Percentiles rank a stretch among this genome's conserved stretches.
Conservation (phyloP, 2,888 invertebrate species). For the Stramonita haemastoma region DNA sequence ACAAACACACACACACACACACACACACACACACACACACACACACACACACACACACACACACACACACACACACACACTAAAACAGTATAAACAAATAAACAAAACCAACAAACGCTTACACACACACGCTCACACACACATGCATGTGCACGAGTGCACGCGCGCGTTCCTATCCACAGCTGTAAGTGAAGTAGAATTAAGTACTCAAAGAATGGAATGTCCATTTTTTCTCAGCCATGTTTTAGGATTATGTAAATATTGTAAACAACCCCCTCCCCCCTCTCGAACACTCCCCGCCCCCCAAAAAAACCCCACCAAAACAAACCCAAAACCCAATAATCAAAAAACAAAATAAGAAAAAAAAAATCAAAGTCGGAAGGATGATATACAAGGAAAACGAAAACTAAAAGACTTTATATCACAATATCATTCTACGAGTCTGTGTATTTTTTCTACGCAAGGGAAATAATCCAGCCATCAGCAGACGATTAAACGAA, state of each 20-base stretch:
- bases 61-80: background rate
- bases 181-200: no score
- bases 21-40: conserved; percentile 11
- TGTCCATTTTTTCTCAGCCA: background rate
- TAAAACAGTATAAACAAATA: background rate
- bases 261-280: background rate
- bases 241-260: background rate
- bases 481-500: background rate
- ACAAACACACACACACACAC: conserved; percentile 10
- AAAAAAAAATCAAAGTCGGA: background rate
- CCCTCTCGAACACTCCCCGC: no score
- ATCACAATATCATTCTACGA: background rate
- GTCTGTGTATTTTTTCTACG: background rate
- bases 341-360: background rate
- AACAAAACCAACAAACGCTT: no score
- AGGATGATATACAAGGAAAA: background rate
- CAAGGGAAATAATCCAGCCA: background rate
- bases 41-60: conserved; percentile 16
- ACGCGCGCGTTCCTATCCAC: no score
- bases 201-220: no score
- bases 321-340: background rate
- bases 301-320: background rate
- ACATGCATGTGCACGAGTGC: no score
- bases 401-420: background rate
- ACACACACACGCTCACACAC: no score